Percentiles rank a stretch among this genome's conserved stretches.
Evolutionary conservation across 1,140 invertebrate species (phyloP).

Genomic region (honey bee (Apis mellifera)): DNA sequence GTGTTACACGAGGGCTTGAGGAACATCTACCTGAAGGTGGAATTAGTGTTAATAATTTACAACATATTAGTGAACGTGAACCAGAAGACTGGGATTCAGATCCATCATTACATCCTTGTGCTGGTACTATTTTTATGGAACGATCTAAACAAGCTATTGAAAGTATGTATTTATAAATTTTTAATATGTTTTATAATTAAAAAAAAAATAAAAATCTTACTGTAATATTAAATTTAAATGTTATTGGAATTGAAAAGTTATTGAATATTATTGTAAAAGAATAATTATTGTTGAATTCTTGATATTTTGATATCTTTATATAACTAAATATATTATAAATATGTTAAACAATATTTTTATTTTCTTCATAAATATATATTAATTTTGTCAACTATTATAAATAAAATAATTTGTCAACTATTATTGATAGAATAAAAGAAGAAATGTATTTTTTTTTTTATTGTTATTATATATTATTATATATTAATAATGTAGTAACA

Average conservation of each 20-base stretch:
- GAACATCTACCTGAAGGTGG: slow-evolving; percentile 88
- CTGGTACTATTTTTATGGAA: slow-evolving; percentile 97
- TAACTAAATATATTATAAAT: not conserved
- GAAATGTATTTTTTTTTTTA: too few species aligned
- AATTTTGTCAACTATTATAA: too few species aligned
- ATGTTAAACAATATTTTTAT: too few species aligned
- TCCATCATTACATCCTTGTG: slow-evolving; percentile 97
- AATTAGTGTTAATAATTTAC: slow-evolving; percentile 93
- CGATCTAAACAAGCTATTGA: slow-evolving; percentile 95
- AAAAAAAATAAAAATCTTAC: not conserved
- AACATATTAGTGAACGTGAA: slow-evolving; percentile 99
- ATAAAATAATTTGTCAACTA: too few species aligned
- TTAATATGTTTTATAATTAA: not conserved
- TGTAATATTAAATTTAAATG: not conserved
- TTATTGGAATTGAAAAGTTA: too few species aligned
- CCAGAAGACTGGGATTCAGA: slow-evolving; percentile 96
- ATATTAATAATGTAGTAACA: not conserved
- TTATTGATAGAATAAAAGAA: too few species aligned
- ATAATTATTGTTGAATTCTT: not conserved
- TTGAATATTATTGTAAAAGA: not conserved
- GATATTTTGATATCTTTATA: not conserved
- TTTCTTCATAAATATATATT: too few species aligned
- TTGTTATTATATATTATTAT: too few species aligned
- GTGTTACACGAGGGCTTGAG: slow-evolving; percentile 82
- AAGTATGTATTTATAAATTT: slow-evolving; percentile 82